Evolutionary conservation across 1,140 invertebrate genomes (phyloP), one percentile per base, ranked within the genome.

Genomic region (Belonocnema kinseyi): DNA sequence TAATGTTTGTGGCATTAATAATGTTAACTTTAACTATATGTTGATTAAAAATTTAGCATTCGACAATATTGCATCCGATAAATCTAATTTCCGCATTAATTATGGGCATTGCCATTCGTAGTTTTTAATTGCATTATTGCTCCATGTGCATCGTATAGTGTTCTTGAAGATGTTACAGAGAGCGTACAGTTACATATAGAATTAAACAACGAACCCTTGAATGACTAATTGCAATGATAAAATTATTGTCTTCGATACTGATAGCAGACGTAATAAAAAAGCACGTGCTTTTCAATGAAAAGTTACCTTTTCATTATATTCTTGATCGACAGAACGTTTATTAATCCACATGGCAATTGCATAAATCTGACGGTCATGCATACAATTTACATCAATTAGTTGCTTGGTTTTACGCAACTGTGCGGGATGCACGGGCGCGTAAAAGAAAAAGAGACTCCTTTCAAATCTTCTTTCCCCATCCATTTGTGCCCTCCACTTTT

Each of bases 371-470:
- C 52, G 77, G 74, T 21, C 50, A 70, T 70, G 13, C 70, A 72
- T 52, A 71, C 77, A 46, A 85, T 85, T 84, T 77, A 77, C 72
- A 73, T 77, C 83, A 83, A 85, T 85, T 82, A 80, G 50, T 76
- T n/a, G 56, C 73, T 74, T 70, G 71, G 58, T 17, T 76, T 84
- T 84, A 75, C 73, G 76, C 81, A 81, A 85, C 75, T 71, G 61
- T 46, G 21, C 14, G 21, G 40, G 5, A 56, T 33, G 16, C 12
- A 66, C 61, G 16, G 61, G 26, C 61, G 26, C 46, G 61, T 66
- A 40, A 66, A 40, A 40, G n/a, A 66, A 40, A 66, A 40, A 40
- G n/a, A 66, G 21, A 66, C 61, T 33, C 16, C 26, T 46, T 66
- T 66, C 14, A n/a, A 66, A 46, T 46, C 21, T 14, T 33, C 13